phyloP scores from a whole-genome alignment of 2,797 vertebrate genomes.

The Urocyon cinereoargenteus region DNA sequence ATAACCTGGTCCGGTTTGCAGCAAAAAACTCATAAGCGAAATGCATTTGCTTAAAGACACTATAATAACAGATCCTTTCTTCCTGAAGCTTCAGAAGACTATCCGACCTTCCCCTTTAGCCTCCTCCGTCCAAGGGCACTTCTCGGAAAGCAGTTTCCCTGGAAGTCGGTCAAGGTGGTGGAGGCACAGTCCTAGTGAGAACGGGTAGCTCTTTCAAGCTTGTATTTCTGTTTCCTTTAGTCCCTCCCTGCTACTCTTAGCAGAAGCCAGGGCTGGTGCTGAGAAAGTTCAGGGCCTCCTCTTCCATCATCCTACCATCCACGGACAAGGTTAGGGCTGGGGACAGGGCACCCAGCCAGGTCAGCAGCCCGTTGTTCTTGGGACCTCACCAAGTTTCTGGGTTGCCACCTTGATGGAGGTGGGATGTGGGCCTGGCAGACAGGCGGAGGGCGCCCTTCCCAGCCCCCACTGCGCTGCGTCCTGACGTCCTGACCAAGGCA shows the following conservation, averaged over 20 bases:
- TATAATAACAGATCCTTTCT: constrained; percentile 83
- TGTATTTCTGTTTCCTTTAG: background rate
- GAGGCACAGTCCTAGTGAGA: background rate
- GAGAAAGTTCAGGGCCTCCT: background rate
- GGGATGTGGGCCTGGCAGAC: background rate
- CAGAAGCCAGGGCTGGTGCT: background rate
- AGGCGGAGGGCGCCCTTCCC: background rate
- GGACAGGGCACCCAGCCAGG: background rate
- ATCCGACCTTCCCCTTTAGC: constrained; percentile 18
- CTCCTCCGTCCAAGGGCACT: constrained; percentile 43
- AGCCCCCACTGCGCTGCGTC: background rate
- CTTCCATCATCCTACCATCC: background rate
- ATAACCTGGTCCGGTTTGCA: constrained; percentile 87
- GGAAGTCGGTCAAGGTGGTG: background rate
- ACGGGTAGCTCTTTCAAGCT: background rate
- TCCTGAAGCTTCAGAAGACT: constrained; percentile 75
- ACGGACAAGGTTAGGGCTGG: background rate
- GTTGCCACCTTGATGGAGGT: background rate
- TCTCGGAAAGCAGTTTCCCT: constrained; percentile 12
- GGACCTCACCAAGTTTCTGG: background rate
- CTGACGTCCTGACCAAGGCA: background rate
- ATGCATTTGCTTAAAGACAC: constrained; percentile 83
- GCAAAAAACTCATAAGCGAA: constrained; percentile 87
- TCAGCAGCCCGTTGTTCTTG: background rate
- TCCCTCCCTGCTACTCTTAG: background rate